Evolutionary conservation across 2,888 invertebrate genomes (phyloP).

Genomic region (Crematogaster levior): DNA sequence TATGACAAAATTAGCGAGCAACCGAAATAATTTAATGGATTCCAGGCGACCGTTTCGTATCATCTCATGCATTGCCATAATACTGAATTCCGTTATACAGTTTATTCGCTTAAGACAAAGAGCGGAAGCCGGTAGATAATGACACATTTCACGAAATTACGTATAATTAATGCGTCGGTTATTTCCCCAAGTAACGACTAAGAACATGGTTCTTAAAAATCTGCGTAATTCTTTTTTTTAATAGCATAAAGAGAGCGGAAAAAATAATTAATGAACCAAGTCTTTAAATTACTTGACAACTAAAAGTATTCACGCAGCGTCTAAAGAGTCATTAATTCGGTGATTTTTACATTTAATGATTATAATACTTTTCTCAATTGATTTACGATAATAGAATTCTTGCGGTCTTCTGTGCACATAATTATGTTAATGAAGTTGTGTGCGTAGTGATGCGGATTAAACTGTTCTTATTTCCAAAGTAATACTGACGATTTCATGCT

Average conservation of each 20-base stretch:
- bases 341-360: not conserved
- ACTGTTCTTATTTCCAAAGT: not conserved
- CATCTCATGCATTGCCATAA: slow-evolving; percentile 49
- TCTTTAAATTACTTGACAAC: not conserved
- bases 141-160: slow-evolving; percentile 14
- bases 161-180: not conserved
- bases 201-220: not conserved
- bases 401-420: not conserved
- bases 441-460: not conserved
- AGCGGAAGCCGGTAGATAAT: not conserved
- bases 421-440: not conserved
- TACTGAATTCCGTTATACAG: slow-evolving; percentile 62
- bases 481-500: not conserved
- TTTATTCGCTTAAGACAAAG: not conserved
- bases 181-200: not conserved
- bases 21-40: slow-evolving; percentile 72
- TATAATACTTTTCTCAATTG: not conserved
- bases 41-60: slow-evolving; percentile 53
- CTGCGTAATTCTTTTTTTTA: not conserved
- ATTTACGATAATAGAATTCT: not conserved
- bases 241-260: not conserved
- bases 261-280: not conserved
- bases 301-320: not conserved
- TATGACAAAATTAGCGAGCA: slow-evolving; percentile 72
- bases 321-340: not conserved